A percentile compares a stretch with the other conserved stretches of the same genome.
Evolutionary conservation across 23 tunicate genomes (phyloP).

Genomic region (Styela clava): DNA sequence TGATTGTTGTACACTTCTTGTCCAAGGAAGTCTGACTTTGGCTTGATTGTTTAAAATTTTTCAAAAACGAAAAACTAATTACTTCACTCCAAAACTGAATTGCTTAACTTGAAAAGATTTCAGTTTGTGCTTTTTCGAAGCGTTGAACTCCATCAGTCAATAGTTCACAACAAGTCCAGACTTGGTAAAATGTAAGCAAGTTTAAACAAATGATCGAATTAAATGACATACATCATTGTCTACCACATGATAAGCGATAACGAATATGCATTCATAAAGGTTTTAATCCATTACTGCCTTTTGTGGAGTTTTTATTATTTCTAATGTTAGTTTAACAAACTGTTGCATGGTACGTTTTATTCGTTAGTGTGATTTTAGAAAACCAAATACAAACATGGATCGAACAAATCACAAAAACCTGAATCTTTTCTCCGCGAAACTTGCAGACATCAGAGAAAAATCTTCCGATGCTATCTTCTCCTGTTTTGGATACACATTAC

Average conservation of each 20-base stretch:
- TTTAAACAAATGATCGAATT: not conserved
- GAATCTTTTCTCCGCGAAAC: not conserved
- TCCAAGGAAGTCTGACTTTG: too few relatives aligned
- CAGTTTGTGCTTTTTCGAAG: too few relatives aligned
- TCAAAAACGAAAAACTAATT: too few relatives aligned
- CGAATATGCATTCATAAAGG: not conserved
- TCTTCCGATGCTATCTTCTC: not conserved
- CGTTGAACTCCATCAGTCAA: not conserved
- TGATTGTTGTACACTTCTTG: too few relatives aligned
- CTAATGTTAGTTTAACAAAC: not conserved
- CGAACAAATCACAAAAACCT: not conserved
- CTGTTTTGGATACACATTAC: not conserved
- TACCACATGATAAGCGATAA: not conserved
- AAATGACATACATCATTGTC: not conserved
- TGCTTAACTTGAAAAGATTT: too few relatives aligned
- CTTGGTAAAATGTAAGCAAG: not conserved
- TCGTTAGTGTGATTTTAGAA: not conserved
- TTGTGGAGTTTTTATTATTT: not conserved
- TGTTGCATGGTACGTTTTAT: too few relatives aligned
- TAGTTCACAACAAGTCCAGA: not conserved
- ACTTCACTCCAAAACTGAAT: too few relatives aligned
- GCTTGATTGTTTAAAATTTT: too few relatives aligned
- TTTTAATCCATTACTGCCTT: not conserved
- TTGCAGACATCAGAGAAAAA: not conserved
- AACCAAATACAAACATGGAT: not conserved